These are phyloP conservation scores for Volucella bombylans DNA, from an alignment of 2,888 invertebrate species.

Conservation along the genomic window DNA sequence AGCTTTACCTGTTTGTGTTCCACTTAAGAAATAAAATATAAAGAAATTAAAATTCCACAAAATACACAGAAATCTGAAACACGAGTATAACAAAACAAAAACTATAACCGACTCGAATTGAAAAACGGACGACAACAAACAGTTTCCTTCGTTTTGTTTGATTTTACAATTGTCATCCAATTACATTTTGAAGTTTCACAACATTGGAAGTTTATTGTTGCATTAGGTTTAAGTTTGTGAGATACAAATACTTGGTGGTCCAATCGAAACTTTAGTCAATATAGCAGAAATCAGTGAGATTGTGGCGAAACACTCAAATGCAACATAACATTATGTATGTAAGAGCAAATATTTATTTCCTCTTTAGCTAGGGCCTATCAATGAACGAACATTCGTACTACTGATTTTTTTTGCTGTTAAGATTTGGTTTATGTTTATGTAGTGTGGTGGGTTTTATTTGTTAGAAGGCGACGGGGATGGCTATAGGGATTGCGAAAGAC, in stretches of 20 bases:
- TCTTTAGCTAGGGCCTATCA: constrained; percentile 13
- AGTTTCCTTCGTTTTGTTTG: constrained; percentile 32
- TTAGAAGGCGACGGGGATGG: background rate
- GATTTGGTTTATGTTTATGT: constrained; percentile 1
- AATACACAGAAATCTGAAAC: background rate
- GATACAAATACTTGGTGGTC: constrained; percentile 4
- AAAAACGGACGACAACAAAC: background rate
- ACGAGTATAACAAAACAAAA: constrained; percentile 12
- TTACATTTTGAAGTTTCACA: constrained; percentile 51
- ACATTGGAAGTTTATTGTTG: constrained; percentile 28
- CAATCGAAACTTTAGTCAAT: constrained; percentile 15
- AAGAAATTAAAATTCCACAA: constrained; percentile 20
- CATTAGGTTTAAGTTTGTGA: constrained; percentile 26
- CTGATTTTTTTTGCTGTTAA: background rate
- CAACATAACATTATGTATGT: background rate
- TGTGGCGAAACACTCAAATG: constrained; percentile 24
- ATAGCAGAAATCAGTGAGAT: background rate
- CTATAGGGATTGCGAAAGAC: too few species aligned
- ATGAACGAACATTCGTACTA: too few species aligned
- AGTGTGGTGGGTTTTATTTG: background rate
- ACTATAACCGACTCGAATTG: too few species aligned
- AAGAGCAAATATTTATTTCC: constrained; percentile 26
- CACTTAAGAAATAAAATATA: constrained; percentile 35
- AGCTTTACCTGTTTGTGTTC: constrained; percentile 39
- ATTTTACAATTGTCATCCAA: constrained; percentile 35